Evolutionary conservation across 2,113 vertebrate species (phyloP).

Genomic region (Leptobrachium ailaonicum): DNA sequence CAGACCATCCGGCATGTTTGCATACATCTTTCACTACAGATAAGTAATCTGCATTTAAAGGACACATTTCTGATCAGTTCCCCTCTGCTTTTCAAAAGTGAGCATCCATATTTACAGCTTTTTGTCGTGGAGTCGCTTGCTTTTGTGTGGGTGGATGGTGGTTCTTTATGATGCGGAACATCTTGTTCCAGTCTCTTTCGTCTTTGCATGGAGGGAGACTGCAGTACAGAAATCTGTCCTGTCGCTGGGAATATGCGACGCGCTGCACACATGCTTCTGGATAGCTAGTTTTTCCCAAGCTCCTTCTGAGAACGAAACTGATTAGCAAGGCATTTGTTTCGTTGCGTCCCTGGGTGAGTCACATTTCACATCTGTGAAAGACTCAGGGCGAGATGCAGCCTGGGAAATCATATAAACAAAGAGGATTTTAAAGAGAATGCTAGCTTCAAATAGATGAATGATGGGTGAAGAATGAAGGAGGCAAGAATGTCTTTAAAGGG

Average conservation of each 20-base stretch:
- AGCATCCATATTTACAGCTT: constrained; percentile 2
- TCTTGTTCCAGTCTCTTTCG: constrained; percentile 6
- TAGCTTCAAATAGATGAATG: too few species aligned
- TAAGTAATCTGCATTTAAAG: background rate
- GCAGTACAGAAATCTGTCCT: background rate
- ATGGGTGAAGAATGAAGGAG: too few species aligned
- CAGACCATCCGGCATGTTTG: background rate
- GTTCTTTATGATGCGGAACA: constrained; percentile 21
- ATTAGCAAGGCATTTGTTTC: background rate
- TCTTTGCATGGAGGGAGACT: background rate
- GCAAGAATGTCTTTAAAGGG: too few species aligned
- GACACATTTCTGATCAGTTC: background rate
- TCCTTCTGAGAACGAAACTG: constrained; percentile 3
- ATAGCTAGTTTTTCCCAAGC: background rate
- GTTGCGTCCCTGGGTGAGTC: too few species aligned
- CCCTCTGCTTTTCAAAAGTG: background rate
- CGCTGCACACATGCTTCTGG: background rate
- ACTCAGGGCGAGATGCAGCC: too few species aligned
- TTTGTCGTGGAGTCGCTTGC: background rate
- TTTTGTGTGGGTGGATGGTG: constrained; percentile 21
- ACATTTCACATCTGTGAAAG: too few species aligned
- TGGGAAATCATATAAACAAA: too few species aligned
- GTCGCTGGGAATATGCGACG: background rate
- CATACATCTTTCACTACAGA: background rate
- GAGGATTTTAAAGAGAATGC: too few species aligned